These are phyloP conservation scores for Patiria miniata DNA, from an alignment of 35 echinoderm and acorn worm species.

Conservation along the genomic window DNA sequence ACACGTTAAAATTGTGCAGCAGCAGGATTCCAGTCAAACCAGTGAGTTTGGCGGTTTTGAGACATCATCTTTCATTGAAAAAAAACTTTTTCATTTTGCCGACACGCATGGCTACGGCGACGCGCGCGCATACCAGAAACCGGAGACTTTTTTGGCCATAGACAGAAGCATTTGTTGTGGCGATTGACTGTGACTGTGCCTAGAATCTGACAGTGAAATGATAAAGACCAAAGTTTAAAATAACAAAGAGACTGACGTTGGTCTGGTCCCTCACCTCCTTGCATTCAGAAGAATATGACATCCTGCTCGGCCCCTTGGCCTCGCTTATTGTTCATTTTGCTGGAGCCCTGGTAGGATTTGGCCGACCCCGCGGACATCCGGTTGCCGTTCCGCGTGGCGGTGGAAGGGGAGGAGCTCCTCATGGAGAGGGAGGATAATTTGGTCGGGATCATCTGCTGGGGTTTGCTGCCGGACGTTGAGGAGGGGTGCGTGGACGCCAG, in stretches of 20 bases:
- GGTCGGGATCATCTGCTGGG: slow-evolving; percentile 81
- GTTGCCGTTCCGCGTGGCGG: background rate
- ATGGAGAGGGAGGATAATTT: slow-evolving; percentile 57
- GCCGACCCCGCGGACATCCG: slow-evolving; percentile 24
- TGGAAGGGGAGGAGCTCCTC: background rate
- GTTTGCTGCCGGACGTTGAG: slow-evolving; percentile 35
- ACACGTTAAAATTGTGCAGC: too few relatives aligned
- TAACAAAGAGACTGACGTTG: background rate
- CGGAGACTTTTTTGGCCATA: too few relatives aligned
- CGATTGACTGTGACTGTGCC: too few relatives aligned
- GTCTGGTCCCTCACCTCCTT: background rate
- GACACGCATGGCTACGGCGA: too few relatives aligned
- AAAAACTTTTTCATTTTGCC: too few relatives aligned
- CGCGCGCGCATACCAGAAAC: too few relatives aligned
- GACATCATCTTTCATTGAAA: too few relatives aligned
- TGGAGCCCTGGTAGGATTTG: slow-evolving; percentile 40
- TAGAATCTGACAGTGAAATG: too few relatives aligned
- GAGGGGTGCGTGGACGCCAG: slow-evolving; percentile 34
- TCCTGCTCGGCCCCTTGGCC: background rate
- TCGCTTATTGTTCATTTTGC: background rate
- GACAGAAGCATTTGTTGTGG: too few relatives aligned
- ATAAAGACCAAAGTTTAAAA: too few relatives aligned
- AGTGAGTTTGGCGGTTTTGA: too few relatives aligned
- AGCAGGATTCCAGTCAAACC: too few relatives aligned
- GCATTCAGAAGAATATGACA: slow-evolving; percentile 16